Conservation (phyloP, 2,888 invertebrate genomes). For the Acrobasis repandana region DNA sequence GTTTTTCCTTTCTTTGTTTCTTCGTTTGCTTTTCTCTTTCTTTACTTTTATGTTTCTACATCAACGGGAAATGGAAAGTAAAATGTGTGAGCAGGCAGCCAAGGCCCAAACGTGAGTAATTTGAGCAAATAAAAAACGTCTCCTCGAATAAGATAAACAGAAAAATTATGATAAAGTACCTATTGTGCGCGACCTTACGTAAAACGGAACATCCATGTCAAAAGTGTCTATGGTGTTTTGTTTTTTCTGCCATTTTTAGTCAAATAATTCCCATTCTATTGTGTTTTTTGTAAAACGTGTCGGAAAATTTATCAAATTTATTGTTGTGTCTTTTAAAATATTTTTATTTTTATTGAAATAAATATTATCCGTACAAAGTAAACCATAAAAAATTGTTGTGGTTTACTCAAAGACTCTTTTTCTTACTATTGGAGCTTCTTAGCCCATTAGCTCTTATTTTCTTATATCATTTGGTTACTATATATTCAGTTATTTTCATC, state of each 20-base stretch:
- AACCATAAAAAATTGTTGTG: conserved; percentile 34
- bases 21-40: too few species aligned
- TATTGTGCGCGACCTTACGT: background rate
- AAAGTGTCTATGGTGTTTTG: conserved; percentile 68
- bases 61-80: too few species aligned
- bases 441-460: conserved; percentile 33
- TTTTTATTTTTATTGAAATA: conserved; percentile 49
- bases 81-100: too few species aligned
- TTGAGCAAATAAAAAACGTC: background rate
- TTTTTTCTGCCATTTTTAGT: conserved; percentile 73
- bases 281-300: conserved; percentile 58
- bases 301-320: conserved; percentile 69
- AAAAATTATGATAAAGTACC: background rate
- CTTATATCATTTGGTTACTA: conserved; percentile 33
- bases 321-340: conserved; percentile 66
- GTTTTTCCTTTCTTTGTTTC: too few species aligned
- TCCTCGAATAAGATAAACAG: background rate
- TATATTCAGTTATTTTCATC: background rate
- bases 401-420: conserved; percentile 33
- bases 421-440: conserved; percentile 34
- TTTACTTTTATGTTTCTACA: too few species aligned
- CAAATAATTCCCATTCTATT: conserved; percentile 75
- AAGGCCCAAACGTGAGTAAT: too few species aligned
- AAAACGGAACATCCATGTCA: background rate
- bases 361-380: conserved; percentile 38